Conservation (phyloP, 2,888 invertebrate species). For the Gnatocerus cornutus region DNA sequence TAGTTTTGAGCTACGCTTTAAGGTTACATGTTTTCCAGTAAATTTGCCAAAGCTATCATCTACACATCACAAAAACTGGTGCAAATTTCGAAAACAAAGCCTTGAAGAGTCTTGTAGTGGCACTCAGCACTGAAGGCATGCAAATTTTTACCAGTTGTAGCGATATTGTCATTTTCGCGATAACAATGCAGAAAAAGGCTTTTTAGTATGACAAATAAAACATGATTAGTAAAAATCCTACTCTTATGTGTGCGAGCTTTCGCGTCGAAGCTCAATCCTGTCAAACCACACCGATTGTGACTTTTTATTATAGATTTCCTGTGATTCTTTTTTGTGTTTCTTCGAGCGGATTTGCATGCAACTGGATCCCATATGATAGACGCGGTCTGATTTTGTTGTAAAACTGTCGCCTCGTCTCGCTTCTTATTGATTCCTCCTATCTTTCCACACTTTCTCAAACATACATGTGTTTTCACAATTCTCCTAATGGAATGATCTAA, state of each 20-base stretch:
- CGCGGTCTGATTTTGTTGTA: constrained; percentile 35
- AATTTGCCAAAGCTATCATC: constrained; percentile 34
- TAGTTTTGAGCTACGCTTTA: constrained; percentile 53
- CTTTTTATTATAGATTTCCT: constrained; percentile 29
- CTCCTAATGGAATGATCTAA: constrained; percentile 18
- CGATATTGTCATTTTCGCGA: constrained; percentile 55
- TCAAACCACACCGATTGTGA: constrained; percentile 14
- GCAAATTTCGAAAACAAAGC: constrained; percentile 54
- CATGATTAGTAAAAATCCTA: constrained; percentile 26
- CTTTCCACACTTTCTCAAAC: constrained; percentile 28
- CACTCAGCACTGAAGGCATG: constrained; percentile 59
- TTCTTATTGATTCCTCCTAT: constrained; percentile 38
- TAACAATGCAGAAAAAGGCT: constrained; percentile 34
- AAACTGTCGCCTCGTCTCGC: constrained; percentile 28
- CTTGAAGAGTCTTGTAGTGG: constrained; percentile 59
- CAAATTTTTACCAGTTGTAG: constrained; percentile 49
- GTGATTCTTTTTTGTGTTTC: constrained; percentile 25
- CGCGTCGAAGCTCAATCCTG: constrained; percentile 19
- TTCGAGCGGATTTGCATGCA: constrained; percentile 27
- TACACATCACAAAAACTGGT: constrained; percentile 9
- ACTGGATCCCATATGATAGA: constrained; percentile 25
- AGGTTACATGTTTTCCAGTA: constrained; percentile 56
- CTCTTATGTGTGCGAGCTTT: constrained; percentile 26
- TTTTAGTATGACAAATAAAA: constrained; percentile 33
- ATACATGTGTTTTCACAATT: constrained; percentile 21